Percentiles rank a stretch among this genome's conserved stretches.
These are phyloP conservation scores for Psephotus haematonotus DNA, from an alignment of 2,113 vertebrate species.

Conservation along the genomic window DNA sequence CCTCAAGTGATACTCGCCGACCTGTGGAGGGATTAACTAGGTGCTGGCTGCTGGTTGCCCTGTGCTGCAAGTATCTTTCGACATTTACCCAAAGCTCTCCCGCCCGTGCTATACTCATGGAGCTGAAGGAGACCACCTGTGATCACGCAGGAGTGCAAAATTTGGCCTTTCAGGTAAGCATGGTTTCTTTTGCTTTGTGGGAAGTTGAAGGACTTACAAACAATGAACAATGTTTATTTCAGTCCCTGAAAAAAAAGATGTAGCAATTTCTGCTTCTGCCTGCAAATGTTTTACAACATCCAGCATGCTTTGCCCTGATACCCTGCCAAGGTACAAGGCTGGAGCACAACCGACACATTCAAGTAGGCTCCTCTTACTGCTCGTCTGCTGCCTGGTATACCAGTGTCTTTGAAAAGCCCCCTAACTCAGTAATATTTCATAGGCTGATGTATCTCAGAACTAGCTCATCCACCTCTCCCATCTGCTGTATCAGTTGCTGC, in stretches of 20 bases:
- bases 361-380: not conserved
- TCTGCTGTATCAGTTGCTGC: not conserved
- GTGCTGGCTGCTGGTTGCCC: not conserved
- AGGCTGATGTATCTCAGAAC: not conserved
- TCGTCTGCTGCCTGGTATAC: not conserved
- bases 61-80: not conserved
- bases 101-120: not conserved
- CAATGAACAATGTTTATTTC: not conserved
- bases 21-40: not conserved
- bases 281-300: not conserved
- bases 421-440: not conserved
- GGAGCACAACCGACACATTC: not conserved
- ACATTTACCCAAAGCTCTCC: not conserved
- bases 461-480: not conserved
- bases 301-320: not conserved
- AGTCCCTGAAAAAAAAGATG: not conserved
- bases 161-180: conserved; percentile 68
- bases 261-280: not conserved
- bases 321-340: not conserved
- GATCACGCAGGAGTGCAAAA: conserved; percentile 31
- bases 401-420: not conserved
- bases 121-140: not conserved
- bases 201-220: not conserved
- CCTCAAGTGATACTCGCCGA: not conserved
- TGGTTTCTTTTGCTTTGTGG: not conserved